Percentiles rank a stretch among this genome's conserved stretches.
phyloP scores from a whole-genome alignment of 2,113 vertebrate genomes.

The Sarotherodon lohbergeri region DNA sequence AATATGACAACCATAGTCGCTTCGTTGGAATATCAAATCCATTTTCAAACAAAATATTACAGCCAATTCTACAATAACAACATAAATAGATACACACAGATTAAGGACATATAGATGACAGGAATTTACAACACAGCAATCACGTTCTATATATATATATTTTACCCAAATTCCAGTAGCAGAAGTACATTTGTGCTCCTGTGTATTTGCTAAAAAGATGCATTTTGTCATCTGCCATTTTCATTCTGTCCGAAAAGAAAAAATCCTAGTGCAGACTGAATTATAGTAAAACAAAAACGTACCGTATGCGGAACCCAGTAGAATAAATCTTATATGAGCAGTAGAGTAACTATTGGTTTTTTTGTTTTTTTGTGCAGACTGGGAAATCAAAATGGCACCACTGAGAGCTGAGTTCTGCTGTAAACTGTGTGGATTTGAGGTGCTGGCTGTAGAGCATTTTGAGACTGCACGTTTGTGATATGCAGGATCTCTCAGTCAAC shows the following conservation, averaged over 20 bases:
- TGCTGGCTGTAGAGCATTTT: constrained; percentile 63
- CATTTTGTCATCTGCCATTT: constrained; percentile 50
- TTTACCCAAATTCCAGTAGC: constrained; percentile 50
- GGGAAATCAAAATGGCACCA: constrained; percentile 71
- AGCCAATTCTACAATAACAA: constrained; percentile 72
- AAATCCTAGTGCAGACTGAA: constrained; percentile 55
- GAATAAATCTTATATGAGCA: constrained; percentile 33
- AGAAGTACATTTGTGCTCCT: constrained; percentile 64
- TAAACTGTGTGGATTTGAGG: constrained; percentile 73
- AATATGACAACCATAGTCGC: constrained; percentile 65
- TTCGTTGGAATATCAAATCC: constrained; percentile 67
- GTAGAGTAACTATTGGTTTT: constrained; percentile 30
- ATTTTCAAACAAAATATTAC: constrained; percentile 69
- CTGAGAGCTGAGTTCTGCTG: constrained; percentile 66
- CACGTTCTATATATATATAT: constrained; percentile 68
- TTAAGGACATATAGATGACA: constrained; percentile 75
- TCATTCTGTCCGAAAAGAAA: constrained; percentile 39
- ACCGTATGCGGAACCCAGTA: constrained; percentile 30
- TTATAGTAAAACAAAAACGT: constrained; percentile 28
- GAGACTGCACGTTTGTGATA: constrained; percentile 48
- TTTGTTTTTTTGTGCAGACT: constrained; percentile 48
- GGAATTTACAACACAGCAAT: constrained; percentile 75
- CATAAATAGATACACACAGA: constrained; percentile 69
- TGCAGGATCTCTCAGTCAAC: constrained; percentile 53
- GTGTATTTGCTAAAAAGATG: constrained; percentile 52